Evolutionary conservation across 2,113 vertebrate species (phyloP), one percentile per base, ranked within the genome.

Genomic region (Chascanopsetta lugubris): DNA sequence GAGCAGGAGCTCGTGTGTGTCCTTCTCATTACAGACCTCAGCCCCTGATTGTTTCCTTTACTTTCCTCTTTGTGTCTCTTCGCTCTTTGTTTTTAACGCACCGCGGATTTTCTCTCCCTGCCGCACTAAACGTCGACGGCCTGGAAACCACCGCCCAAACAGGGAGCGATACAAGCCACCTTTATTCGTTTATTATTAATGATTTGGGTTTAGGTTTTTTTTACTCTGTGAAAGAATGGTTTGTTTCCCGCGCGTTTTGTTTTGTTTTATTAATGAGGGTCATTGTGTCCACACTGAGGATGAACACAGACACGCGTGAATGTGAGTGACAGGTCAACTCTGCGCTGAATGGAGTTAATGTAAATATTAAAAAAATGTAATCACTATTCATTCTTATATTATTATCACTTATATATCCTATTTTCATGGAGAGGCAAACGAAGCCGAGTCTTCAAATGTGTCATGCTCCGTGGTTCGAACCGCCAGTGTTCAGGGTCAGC

Each of bases 1-100:
- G 79, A 84, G 83, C 88, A 72, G 15, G 79, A 84, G 81, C 91
- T 89, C 76, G 89, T 92, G 91, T 92, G 89, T 34, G 79, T 90
- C 85, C 87, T 57, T 4, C 89, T 94, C 91, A 92, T 91, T 87
- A 92, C 90, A 75, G 75, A n/a, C n/a, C n/a, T n/a, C 77, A 80
- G 87, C 74, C 73, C 72, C 67, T 77, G 80, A 86, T 88, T 88
- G 83, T 86, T 87, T 88, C 80, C 73, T 88, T 88, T 79, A 75
- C 88, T 85, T 59, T 62, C n/a, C n/a, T n/a, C n/a, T n/a, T n/a
- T n/a, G n/a, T n/a, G 58, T 17, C 10, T 17, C 38, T 42, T 42
- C 17, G 17, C 45, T 60, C 51, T 59, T 62, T 58, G 24, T 26
- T 56, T 60, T 58, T 59, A n/a, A 20, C 11, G 29, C 6, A 21